Conservation (phyloP, 2,113 vertebrate genomes). For the Corydoras maculifer region DNA sequence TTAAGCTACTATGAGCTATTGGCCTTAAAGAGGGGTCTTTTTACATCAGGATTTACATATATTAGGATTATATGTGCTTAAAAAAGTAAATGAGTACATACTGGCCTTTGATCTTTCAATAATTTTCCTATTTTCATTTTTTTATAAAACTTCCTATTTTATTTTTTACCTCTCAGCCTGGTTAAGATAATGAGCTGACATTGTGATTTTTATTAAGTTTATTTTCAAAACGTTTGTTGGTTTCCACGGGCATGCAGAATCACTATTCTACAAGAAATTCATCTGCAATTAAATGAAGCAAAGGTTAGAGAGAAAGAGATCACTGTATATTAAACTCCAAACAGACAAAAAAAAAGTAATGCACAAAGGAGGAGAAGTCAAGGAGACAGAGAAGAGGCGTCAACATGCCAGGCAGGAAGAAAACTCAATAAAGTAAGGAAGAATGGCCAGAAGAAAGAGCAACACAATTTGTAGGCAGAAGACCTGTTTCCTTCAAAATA, state of each 20-base stretch:
- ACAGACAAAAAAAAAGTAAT: constrained; percentile 15
- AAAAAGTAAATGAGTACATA: too few species aligned
- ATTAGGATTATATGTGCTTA: too few species aligned
- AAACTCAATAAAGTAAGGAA: constrained; percentile 48
- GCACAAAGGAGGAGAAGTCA: constrained; percentile 23
- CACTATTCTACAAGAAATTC: constrained; percentile 47
- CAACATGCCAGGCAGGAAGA: constrained; percentile 41
- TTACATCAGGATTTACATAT: too few species aligned
- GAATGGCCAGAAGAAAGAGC: constrained; percentile 51
- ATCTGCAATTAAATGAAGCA: constrained; percentile 51
- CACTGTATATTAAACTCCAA: constrained; percentile 48
- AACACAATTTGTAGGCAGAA: constrained; percentile 50
- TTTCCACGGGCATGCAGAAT: constrained; percentile 55
- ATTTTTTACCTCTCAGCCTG: not conserved
- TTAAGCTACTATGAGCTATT: not conserved
- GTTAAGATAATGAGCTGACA: not conserved
- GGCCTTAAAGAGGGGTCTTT: too few species aligned
- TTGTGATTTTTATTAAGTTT: constrained; percentile 4
- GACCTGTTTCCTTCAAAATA: constrained; percentile 65
- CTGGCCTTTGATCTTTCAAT: not conserved
- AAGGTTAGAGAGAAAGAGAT: constrained; percentile 16
- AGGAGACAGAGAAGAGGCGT: constrained; percentile 11
- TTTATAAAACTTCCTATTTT: not conserved
- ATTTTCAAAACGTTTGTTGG: constrained; percentile 24
- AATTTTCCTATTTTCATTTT: constrained; percentile 7